Conservation (phyloP, 2,113 vertebrate species). For the Mormyrus lacerda region DNA sequence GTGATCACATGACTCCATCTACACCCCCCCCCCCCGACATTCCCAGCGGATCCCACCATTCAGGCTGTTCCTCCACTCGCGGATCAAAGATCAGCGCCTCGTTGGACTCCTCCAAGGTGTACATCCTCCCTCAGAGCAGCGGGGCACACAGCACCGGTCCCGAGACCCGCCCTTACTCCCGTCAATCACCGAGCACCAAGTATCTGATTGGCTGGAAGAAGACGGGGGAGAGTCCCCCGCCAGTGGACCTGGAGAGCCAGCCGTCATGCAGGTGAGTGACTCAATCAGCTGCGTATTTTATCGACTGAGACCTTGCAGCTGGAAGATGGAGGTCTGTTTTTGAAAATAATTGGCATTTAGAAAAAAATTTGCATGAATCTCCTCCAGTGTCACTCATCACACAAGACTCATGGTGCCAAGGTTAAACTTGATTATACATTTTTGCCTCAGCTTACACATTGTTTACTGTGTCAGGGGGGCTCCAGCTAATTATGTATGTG, state of each 20-base stretch:
- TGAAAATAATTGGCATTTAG: background rate
- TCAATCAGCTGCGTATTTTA: background rate
- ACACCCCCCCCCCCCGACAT: background rate
- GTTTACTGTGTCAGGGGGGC: background rate
- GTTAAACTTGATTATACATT: background rate
- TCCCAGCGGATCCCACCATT: constrained; percentile 83
- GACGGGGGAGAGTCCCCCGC: constrained; percentile 65
- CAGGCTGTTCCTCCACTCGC: constrained; percentile 78
- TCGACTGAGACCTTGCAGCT: background rate
- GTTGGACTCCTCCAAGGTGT: constrained; percentile 83
- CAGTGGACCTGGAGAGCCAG: constrained; percentile 73
- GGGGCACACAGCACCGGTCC: constrained; percentile 60
- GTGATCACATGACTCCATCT: constrained; percentile 4
- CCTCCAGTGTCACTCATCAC: background rate
- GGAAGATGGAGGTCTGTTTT: background rate
- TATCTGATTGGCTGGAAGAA: constrained; percentile 75
- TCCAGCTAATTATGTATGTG: background rate
- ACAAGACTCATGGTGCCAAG: background rate
- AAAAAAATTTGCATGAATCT: background rate
- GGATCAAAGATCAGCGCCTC: constrained; percentile 74
- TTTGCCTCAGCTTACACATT: background rate
- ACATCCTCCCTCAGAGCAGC: constrained; percentile 74
- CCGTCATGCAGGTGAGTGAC: constrained; percentile 74
- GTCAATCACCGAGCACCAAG: constrained; percentile 62
- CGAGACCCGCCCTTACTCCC: constrained; percentile 68